Evolutionary conservation across 1,140 invertebrate genomes (phyloP), one percentile per base, ranked within the genome.

Genomic region (Drepana arcuata): DNA sequence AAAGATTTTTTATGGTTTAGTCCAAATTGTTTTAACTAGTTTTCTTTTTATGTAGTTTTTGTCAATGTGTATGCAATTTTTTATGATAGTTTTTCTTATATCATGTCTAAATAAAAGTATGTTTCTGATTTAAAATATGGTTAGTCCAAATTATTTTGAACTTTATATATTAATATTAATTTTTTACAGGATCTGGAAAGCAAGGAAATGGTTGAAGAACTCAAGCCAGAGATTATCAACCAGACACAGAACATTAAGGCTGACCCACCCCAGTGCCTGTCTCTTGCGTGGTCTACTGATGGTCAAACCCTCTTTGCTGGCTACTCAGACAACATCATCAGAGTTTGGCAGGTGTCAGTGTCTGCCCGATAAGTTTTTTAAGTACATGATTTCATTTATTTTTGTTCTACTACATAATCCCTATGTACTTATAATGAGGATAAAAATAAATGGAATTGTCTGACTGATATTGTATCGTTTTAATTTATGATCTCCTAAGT

Each of bases 301-400:
- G 98, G 98, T 48, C 96, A 99, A 85, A 99, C 97, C 21, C 85
- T 99, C 46, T 99, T 99, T 82, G 97, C 98, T 81, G 98, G 98
- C 30, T 99, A 99, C 86, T 97, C 96, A 15, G 98, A 99, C 83
- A 99, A 98, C 80, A 91, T 92, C 30, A 99, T 99, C 77, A 89
- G 98, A 79, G 97, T 99, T 29, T 99, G 97, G 97, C 96, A 99
- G 87, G 97, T 99, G 57, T 94, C 92, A 61, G 89, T 94, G 40
- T 89, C 91, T 49, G 87, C 88, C 33, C 86, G 87, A 84, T 90
- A 89, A 87, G 48, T 85, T 85, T 45, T 45, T 25, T 15, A 26
- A 34, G 30, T 32, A 53, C 34, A 28, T 44, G 41, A 43, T 78
- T 81, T 78, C 74, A 81, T 81, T 81, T 81, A 81, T 81, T 81